phyloP scores from a whole-genome alignment of 2,888 invertebrate species.

The Hermaeophaga mercurialis region DNA sequence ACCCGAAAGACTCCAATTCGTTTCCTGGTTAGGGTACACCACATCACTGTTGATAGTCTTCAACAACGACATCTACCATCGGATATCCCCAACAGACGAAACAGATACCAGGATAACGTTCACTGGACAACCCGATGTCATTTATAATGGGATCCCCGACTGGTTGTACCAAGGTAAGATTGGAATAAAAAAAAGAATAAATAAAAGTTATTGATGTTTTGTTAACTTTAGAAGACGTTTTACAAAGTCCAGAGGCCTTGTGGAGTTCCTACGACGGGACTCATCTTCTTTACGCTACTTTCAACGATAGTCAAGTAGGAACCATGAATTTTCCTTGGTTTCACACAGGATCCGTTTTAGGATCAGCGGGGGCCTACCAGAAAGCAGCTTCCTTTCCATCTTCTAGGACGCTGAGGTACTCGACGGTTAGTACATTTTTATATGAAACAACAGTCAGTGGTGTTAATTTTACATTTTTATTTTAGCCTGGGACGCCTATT shows the following conservation, averaged over 20 bases:
- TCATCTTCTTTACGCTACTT: constrained; percentile 82
- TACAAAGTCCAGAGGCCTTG: constrained; percentile 78
- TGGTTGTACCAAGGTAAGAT: constrained; percentile 97
- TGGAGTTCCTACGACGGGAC: constrained; percentile 87
- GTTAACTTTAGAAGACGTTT: constrained; percentile 78
- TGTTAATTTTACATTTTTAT: constrained; percentile 25
- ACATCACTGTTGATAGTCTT: constrained; percentile 79
- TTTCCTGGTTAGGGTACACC: constrained; percentile 80
- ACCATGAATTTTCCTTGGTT: constrained; percentile 83
- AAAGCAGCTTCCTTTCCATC: constrained; percentile 71
- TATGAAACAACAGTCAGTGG: background rate
- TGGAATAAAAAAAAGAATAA: background rate
- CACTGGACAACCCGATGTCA: constrained; percentile 75
- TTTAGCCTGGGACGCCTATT: constrained; percentile 82
- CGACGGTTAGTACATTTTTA: constrained; percentile 65
- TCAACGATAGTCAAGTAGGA: constrained; percentile 82
- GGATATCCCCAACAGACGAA: constrained; percentile 73
- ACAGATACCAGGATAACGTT: constrained; percentile 73
- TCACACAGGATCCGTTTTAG: constrained; percentile 65
- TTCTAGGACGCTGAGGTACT: constrained; percentile 80
- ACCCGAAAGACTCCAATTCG: constrained; percentile 80
- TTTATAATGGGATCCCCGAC: constrained; percentile 93
- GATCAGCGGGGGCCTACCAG: constrained; percentile 62
- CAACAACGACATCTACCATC: constrained; percentile 88
- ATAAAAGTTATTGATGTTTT: background rate